These are phyloP conservation scores for Cephus cinctus DNA, from an alignment of 1,140 invertebrate species.

Conservation along the genomic window DNA sequence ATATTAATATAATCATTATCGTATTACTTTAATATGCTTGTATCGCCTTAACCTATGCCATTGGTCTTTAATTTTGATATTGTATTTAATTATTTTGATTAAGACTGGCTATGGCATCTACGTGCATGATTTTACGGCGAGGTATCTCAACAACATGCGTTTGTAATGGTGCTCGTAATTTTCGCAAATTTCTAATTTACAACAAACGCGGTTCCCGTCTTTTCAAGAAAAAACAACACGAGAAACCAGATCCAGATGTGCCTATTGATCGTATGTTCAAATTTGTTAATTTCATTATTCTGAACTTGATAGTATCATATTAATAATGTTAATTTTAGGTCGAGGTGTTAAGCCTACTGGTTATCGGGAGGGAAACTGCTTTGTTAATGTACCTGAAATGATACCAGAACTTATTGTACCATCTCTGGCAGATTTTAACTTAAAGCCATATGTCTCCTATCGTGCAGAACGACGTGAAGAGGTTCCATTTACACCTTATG, in stretches of 20 bases:
- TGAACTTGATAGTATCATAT: neutral
- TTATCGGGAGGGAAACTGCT: slow-evolving; percentile 56
- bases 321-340: slow-evolving; percentile 42
- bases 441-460: slow-evolving; percentile 95
- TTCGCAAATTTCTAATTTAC: slow-evolving; percentile 71
- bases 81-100: no score
- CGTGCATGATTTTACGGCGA: slow-evolving; percentile 40
- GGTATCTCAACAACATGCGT: slow-evolving; percentile 61
- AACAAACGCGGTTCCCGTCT: slow-evolving; percentile 71
- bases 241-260: slow-evolving; percentile 61
- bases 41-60: no score
- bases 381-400: slow-evolving; percentile 78
- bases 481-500: slow-evolving; percentile 78
- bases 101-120: slow-evolving; percentile 5
- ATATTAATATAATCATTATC: no score
- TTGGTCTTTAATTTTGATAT: no score
- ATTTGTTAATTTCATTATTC: slow-evolving; percentile 11
- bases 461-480: slow-evolving; percentile 71
- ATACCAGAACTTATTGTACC: slow-evolving; percentile 92
- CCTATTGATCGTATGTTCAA: slow-evolving; percentile 60
- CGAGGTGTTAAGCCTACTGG: slow-evolving; percentile 68
- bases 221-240: slow-evolving; percentile 63
- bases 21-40: no score
- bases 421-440: slow-evolving; percentile 70
- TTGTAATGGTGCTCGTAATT: slow-evolving; percentile 72